phyloP scores from a whole-genome alignment of 1,140 invertebrate species.

The Eumeta japonica region DNA sequence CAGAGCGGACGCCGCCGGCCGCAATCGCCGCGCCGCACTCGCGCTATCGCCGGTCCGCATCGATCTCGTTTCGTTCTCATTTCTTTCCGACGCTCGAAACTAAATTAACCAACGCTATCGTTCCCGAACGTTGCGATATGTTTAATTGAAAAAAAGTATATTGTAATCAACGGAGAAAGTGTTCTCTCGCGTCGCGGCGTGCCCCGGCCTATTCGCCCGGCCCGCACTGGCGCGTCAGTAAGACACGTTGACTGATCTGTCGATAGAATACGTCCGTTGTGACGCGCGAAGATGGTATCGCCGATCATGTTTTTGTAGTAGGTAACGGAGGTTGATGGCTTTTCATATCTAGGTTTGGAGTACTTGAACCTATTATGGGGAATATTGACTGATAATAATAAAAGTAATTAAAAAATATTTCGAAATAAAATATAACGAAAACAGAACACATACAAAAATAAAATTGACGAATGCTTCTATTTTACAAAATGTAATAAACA shows the following conservation, averaged over 20 bases:
- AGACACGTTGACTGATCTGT: too few relatives aligned
- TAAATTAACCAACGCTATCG: conserved; percentile 37
- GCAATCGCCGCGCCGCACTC: conserved; percentile 25
- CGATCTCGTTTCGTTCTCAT: conserved; percentile 38
- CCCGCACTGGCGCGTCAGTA: too few relatives aligned
- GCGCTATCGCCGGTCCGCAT: conserved; percentile 27
- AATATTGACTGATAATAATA: too few relatives aligned
- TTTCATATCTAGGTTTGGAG: background rate
- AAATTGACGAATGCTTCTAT: too few relatives aligned
- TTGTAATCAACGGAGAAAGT: conserved; percentile 35
- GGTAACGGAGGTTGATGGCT: background rate
- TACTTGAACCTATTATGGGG: background rate
- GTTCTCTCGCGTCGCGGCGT: conserved; percentile 8
- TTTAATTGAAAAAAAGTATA: conserved; percentile 21
- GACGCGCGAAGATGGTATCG: background rate
- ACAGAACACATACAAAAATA: too few relatives aligned
- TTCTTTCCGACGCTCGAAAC: conserved; percentile 35
- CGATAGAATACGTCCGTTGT: background rate
- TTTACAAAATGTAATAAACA: too few relatives aligned
- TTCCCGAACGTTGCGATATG: conserved; percentile 14
- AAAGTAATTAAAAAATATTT: too few relatives aligned
- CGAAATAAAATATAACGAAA: too few relatives aligned
- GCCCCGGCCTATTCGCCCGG: too few relatives aligned
- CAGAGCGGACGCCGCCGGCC: background rate
- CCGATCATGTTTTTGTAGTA: background rate